These are phyloP conservation scores for Geodia barretti DNA, from an alignment of 37 sponge, comb jelly and placozoan species.

Conservation along the genomic window DNA sequence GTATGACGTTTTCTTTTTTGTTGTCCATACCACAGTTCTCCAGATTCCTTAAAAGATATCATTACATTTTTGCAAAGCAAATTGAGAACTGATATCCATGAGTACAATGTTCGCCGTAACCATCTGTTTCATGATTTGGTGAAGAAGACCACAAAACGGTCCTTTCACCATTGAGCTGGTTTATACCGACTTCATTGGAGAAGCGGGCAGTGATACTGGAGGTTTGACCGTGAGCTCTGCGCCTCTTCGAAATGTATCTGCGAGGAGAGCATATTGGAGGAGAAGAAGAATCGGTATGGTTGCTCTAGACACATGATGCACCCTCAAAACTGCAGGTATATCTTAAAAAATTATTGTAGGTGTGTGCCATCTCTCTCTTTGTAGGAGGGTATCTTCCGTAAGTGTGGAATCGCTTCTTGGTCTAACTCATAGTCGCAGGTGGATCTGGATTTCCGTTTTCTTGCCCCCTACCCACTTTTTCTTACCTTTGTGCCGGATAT, in stretches of 20 bases:
- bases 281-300: background rate
- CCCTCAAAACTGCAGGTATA: background rate
- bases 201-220: slow-evolving; percentile 1
- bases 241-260: background rate
- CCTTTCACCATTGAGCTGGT: too few species aligned
- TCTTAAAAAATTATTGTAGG: background rate
- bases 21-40: too few species aligned
- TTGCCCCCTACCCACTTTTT: slow-evolving; percentile 16
- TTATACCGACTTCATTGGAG: background rate
- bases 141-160: too few species aligned
- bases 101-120: background rate
- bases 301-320: background rate
- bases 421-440: background rate
- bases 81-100: background rate
- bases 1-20: too few species aligned
- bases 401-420: slow-evolving; percentile 21
- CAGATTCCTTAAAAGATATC: background rate
- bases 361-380: too few species aligned
- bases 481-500: background rate
- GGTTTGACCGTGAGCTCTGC: background rate
- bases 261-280: background rate
- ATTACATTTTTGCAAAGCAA: background rate
- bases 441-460: slow-evolving; percentile 26
- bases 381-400: too few species aligned
- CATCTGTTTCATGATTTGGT: background rate